Base-by-base conservation (phyloP, 2,113 vertebrate genomes). In the Aleadryas rufinucha region DNA sequence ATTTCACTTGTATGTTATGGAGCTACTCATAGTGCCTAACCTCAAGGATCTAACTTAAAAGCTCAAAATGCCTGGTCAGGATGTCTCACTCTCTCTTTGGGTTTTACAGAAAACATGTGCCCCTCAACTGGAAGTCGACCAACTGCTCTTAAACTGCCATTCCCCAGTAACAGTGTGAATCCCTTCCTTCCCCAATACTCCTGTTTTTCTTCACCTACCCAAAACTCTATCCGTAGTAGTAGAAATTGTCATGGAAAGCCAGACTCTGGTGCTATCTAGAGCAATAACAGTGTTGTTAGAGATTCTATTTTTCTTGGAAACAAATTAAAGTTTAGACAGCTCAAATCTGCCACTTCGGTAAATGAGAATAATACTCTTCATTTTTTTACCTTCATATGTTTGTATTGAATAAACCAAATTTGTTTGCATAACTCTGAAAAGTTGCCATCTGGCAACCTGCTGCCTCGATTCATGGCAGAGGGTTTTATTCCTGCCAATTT, bases 361-460 rank as follows among this genome's bases (percentile, higher is more conserved):
- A 78, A 41, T n/a, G 28, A 86, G 39, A 90, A 77, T 84, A 87
- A 87, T 54, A 53, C 14, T 50, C 20, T 71, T 84, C 13, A 68
- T 92, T 91, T 74, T 82, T 44, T 82, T 50, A 8, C 28, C 13
- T 92, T 94, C 80, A 93, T 93, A 96, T 96, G 94, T 95, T 95
- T 96, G 57, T 82, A 71, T 7, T 87, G 96, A 94, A 89, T 71
- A 93, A 92, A 96, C 26, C n/a, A 92, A 94, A 90, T 94, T 93
- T 96, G 90, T 95, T 94, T 95, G 83, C 76, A 87, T 87, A 90
- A 86, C 60, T 91, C 93, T 93, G 92, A 94, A 93, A 93, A 90
- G 85, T 82, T 95, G 80, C 96, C 96, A 92, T 94, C 88, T 97
- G 96, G 95, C 86, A 96, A 92, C 45, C 45, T 84, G 72, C 76